Conservation (phyloP, 2,797 vertebrate species). For the Spondyliosoma cantharus region DNA sequence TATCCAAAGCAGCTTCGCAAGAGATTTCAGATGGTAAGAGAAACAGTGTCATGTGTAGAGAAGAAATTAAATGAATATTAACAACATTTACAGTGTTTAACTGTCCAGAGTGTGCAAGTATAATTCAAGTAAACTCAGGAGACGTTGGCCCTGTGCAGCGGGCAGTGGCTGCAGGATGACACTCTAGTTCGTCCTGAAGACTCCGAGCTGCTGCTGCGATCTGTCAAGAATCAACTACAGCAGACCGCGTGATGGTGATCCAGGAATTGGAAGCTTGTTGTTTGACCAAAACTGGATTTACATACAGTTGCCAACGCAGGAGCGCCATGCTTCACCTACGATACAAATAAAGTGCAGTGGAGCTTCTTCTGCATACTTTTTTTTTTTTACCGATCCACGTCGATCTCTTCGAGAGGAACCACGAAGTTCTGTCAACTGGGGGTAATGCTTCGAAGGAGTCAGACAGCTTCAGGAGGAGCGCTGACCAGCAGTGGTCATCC, state of each 20-base stretch:
- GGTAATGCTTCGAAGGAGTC: background rate
- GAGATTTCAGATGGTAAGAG: background rate
- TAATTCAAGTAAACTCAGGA: conserved; percentile 76
- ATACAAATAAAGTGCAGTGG: conserved; percentile 29
- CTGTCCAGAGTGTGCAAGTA: conserved; percentile 1
- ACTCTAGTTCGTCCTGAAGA: background rate
- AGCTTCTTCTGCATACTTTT: conserved; percentile 9
- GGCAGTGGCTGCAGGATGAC: background rate
- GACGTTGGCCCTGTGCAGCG: conserved; percentile 2
- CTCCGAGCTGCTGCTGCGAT: background rate
- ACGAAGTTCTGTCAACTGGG: background rate
- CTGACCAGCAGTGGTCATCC: background rate
- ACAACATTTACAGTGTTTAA: conserved; percentile 28
- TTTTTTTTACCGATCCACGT: background rate
- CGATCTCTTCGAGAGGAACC: background rate
- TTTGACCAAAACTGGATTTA: background rate
- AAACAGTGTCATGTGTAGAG: background rate
- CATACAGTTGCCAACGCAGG: background rate
- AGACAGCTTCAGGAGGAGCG: background rate
- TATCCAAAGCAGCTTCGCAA: background rate
- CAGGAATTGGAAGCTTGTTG: background rate
- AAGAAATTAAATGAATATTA: background rate
- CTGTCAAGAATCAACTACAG: background rate
- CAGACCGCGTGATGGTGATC: background rate
- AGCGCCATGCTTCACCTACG: background rate